A percentile compares a stretch with the other conserved stretches of the same genome.
Evolutionary conservation across 2,113 vertebrate genomes (phyloP).

Genomic region (Strix uralensis): DNA sequence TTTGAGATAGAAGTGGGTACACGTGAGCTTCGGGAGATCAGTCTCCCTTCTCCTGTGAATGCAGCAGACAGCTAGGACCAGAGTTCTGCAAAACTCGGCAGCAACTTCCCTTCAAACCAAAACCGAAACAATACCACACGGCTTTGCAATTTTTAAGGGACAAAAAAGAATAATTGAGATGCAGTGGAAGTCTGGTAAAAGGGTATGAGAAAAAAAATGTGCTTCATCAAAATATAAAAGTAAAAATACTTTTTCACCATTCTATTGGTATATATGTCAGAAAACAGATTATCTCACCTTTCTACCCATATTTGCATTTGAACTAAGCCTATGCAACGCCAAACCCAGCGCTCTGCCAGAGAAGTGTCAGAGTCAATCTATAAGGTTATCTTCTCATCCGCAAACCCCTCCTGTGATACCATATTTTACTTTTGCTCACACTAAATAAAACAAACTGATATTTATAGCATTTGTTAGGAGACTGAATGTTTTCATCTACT

Average conservation of each 20-base stretch:
- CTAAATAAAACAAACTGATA: background rate
- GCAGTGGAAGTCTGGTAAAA: background rate
- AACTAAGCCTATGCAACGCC: background rate
- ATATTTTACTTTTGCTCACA: background rate
- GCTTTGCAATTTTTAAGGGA: background rate
- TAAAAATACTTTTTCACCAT: background rate
- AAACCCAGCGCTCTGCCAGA: background rate
- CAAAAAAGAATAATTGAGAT: background rate
- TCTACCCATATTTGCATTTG: background rate
- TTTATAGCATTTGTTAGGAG: constrained; percentile 24
- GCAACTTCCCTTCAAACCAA: background rate
- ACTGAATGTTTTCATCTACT: background rate
- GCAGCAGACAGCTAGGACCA: background rate
- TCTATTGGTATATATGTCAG: background rate
- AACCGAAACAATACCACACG: background rate
- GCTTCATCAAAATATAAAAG: background rate
- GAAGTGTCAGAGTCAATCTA: background rate
- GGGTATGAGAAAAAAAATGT: background rate
- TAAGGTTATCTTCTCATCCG: background rate
- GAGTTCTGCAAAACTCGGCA: background rate
- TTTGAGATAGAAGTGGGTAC: background rate
- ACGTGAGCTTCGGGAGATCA: background rate
- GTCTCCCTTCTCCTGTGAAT: background rate
- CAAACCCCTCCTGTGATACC: background rate
- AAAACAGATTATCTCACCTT: background rate